These are phyloP conservation scores for Australoheros facetus DNA, from an alignment of 2,797 vertebrate species.

Conservation along the genomic window DNA sequence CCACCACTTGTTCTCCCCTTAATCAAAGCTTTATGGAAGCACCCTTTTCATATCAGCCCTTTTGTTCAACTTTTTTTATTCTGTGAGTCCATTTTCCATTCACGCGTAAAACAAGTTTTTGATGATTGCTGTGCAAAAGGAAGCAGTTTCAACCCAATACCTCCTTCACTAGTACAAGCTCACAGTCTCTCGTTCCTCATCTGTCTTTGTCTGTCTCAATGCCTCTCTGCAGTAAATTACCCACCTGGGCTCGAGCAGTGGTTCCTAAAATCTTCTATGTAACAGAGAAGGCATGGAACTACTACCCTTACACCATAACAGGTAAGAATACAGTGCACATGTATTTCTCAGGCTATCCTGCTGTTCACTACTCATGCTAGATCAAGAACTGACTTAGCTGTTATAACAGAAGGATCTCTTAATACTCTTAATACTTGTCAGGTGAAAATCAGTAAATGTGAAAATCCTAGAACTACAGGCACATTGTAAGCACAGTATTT, in stretches of 20 bases:
- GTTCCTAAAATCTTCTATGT: slow-evolving; percentile 98
- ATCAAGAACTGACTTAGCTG: background rate
- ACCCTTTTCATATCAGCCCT: background rate
- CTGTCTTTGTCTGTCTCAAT: slow-evolving; percentile 26
- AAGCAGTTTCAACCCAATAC: slow-evolving; percentile 17
- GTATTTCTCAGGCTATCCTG: background rate
- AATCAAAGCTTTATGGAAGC: slow-evolving; percentile 5
- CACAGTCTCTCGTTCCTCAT: slow-evolving; percentile 5
- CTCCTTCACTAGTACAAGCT: background rate
- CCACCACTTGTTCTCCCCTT: background rate
- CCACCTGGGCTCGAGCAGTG: slow-evolving; percentile 95
- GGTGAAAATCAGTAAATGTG: background rate
- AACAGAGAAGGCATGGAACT: slow-evolving; percentile 98
- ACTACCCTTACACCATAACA: slow-evolving; percentile 97
- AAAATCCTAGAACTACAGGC: background rate
- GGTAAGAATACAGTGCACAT: slow-evolving; percentile 74
- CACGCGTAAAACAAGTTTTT: slow-evolving; percentile 21
- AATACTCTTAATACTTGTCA: background rate
- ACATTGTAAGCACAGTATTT: background rate
- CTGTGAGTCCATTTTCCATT: slow-evolving; percentile 32
- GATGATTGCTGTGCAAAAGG: slow-evolving; percentile 19
- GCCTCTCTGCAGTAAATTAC: slow-evolving; percentile 87
- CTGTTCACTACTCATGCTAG: background rate
- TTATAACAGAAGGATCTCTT: background rate
- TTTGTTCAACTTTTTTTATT: background rate